Conservation (phyloP, 2,888 invertebrate species). For the Phrixothrix hirtus region DNA sequence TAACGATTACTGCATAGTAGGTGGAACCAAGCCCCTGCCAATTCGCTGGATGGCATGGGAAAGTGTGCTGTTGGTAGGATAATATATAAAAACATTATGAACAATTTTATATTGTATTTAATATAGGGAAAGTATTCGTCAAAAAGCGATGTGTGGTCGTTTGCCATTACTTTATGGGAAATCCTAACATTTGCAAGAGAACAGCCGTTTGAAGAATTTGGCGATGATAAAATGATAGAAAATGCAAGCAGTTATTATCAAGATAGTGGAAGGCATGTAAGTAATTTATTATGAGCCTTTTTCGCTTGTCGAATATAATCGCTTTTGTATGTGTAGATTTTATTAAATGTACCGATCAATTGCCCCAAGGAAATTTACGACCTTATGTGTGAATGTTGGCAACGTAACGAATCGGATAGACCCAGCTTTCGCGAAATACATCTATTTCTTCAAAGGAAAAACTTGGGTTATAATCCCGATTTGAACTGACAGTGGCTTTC, state of each 20-base stretch:
- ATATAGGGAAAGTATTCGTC: conserved; percentile 76
- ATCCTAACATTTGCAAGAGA: conserved; percentile 80
- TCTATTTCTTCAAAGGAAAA: conserved; percentile 79
- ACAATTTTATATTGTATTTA: conserved; percentile 6
- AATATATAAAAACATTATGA: background rate
- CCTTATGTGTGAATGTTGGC: conserved; percentile 87
- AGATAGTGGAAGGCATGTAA: conserved; percentile 71
- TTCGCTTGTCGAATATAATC: too few relatives aligned
- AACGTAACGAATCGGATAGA: conserved; percentile 73
- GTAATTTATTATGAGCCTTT: conserved; percentile 33
- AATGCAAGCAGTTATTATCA: conserved; percentile 80
- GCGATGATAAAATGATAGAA: conserved; percentile 81
- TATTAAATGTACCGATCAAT: conserved; percentile 71
- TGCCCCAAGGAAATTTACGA: conserved; percentile 86
- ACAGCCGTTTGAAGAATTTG: conserved; percentile 79
- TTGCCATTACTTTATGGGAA: conserved; percentile 87
- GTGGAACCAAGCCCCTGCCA: conserved; percentile 72
- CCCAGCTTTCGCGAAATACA: conserved; percentile 85
- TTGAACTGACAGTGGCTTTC: conserved; percentile 45
- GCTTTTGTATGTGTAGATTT: conserved; percentile 50
- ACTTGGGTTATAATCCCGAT: conserved; percentile 61
- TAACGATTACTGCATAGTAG: conserved; percentile 78
- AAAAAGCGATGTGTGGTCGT: conserved; percentile 88
- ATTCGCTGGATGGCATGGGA: conserved; percentile 91
- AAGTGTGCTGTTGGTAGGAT: conserved; percentile 70